These are phyloP conservation scores for Steromphala cineraria DNA, from an alignment of 2,888 invertebrate species.

Conservation along the genomic window DNA sequence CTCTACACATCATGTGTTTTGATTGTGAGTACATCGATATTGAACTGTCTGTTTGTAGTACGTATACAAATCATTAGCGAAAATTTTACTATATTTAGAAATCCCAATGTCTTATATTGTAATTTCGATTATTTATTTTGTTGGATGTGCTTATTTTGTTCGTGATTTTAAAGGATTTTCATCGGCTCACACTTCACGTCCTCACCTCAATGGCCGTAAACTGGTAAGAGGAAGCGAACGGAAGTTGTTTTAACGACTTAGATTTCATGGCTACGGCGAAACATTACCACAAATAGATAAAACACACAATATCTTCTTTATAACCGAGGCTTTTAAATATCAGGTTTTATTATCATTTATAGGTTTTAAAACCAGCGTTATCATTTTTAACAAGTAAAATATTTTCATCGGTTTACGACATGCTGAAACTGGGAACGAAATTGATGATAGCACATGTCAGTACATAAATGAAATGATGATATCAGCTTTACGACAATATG, in stretches of 20 bases:
- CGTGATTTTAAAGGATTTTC: background rate
- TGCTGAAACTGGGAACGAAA: background rate
- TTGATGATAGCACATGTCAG: background rate
- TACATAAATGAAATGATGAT: background rate
- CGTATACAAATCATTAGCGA: background rate
- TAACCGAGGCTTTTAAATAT: too few species aligned
- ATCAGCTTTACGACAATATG: too few species aligned
- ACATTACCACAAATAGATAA: background rate
- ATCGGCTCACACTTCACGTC: background rate
- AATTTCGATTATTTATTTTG: background rate
- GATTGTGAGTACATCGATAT: too few species aligned
- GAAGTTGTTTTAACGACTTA: conserved; percentile 5
- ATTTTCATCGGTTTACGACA: background rate
- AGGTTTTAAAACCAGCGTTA: too few species aligned
- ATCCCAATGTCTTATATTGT: background rate
- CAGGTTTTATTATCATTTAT: too few species aligned
- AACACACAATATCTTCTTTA: background rate
- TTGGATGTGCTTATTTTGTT: background rate
- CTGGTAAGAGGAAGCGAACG: conserved; percentile 11
- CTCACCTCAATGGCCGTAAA: conserved; percentile 12
- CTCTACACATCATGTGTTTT: too few species aligned
- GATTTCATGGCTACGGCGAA: background rate
- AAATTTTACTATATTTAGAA: background rate
- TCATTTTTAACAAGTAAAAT: too few species aligned
- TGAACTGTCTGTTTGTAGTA: too few species aligned